Evolutionary conservation across 2,888 invertebrate genomes (phyloP), one percentile per base, ranked within the genome.

Genomic region (Hydrotaea cyrtoneurina): DNA sequence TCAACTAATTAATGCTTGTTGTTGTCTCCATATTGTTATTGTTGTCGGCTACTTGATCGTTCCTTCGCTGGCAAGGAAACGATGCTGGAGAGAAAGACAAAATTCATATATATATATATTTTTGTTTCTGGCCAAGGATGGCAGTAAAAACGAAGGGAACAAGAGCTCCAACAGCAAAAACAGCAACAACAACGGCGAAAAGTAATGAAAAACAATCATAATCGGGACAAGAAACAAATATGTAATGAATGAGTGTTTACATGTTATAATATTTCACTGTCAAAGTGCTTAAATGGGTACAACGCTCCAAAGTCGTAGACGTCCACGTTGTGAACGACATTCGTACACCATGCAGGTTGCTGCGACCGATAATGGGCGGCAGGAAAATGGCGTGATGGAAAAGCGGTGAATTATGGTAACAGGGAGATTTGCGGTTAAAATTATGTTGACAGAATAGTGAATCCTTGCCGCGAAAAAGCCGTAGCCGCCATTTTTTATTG

Each of bases 201-300:
- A 78, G 59, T 82, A 83, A 84, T 82, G 80, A 79, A 78, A 83
- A 71, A 80, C 78, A 74, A 78, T 81, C 83, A 78, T 82, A 85
- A 85, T 82, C 79, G 76, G 62, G 84, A 85, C 84, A 79, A 76
- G 84, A 79, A 73, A 85, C 82, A 85, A 85, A 85, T 85, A 85
- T 85, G 72, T 85, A 85, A 85, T 85, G 84, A 85, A 85, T 85
- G 84, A 85, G 84, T 85, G 84, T 85, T 85, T 85, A 82, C 82
- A 85, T 82, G 50, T 69, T 76, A 79, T 74, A 86, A 86, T 86
- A 81, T 86, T 86, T 86, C 86, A 86, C 83, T 86, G 86, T 83
- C 86, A 69, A 86, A 83, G 83, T 83, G 73, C 78, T 73, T 78
- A 78, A 80, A 78, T 69, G 77, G 50, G 39, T 10, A 64, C 62